A percentile compares a stretch with the other conserved stretches of the same genome.
Evolutionary conservation across 2,888 invertebrate species (phyloP).

Genomic region (Drosophila eohydei): DNA sequence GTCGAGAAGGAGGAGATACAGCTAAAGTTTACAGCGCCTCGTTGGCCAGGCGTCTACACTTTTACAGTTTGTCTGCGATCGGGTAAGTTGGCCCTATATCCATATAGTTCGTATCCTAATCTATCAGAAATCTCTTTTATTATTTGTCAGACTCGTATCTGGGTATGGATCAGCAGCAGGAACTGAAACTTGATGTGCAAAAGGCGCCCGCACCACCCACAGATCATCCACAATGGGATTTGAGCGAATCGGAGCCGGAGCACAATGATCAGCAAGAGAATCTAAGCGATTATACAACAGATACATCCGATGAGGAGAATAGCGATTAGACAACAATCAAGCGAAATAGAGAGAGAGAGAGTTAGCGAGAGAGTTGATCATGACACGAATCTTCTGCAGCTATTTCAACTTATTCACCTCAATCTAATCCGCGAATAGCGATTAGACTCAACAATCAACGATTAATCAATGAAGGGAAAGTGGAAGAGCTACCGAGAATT

Average conservation of each 20-base stretch:
- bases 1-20: constrained; percentile 95
- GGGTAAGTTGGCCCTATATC: constrained; percentile 82
- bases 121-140: background rate
- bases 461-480: background rate
- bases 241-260: constrained; percentile 96
- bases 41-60: constrained; percentile 95
- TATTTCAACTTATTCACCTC: background rate
- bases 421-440: constrained; percentile 85
- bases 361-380: constrained; percentile 23
- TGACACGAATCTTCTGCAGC: constrained; percentile 20
- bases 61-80: constrained; percentile 97
- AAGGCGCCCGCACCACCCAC: constrained; percentile 96
- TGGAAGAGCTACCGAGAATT: background rate
- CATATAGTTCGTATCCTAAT: background rate
- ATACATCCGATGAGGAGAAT: constrained; percentile 88
- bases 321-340: constrained; percentile 64
- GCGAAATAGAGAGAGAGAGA: background rate
- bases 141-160: constrained; percentile 93
- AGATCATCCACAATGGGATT: constrained; percentile 99
- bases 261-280: constrained; percentile 87
- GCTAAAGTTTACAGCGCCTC: constrained; percentile 98
- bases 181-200: constrained; percentile 98
- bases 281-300: constrained; percentile 89
- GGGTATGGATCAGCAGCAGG: constrained; percentile 97
- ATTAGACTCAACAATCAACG: constrained; percentile 48